phyloP scores from a whole-genome alignment of 37 sponge, comb jelly and placozoan genomes.

The Cladorhizidae sp. region DNA sequence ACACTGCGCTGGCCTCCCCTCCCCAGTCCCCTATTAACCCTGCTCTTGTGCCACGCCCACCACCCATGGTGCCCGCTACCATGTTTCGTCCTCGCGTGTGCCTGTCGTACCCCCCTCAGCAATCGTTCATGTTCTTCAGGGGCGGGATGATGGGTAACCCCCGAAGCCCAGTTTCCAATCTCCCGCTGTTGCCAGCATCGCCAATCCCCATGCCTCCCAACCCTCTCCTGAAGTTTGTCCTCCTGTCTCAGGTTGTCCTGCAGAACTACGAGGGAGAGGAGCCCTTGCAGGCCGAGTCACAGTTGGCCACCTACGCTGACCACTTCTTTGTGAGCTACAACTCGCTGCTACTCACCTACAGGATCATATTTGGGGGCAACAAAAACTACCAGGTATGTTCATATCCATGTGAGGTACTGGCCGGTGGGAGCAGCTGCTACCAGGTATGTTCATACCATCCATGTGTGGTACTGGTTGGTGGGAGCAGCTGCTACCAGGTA shows the following conservation, averaged over 20 bases:
- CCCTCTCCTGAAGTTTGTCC: constrained; percentile 33
- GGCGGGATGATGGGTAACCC: background rate
- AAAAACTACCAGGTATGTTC: constrained; percentile 7
- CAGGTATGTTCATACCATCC: too few species aligned
- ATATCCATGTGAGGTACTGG: background rate
- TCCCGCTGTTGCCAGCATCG: constrained; percentile 11
- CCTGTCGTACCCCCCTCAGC: constrained; percentile 10
- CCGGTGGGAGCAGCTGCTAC: too few species aligned
- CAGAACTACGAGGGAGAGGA: background rate
- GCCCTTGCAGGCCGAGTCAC: constrained; percentile 3
- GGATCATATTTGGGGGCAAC: constrained; percentile 56
- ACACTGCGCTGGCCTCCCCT: constrained; percentile 13
- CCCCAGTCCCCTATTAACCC: constrained; percentile 38
- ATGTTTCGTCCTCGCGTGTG: background rate
- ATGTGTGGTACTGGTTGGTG: too few species aligned
- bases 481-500: too few species aligned
- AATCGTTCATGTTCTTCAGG: constrained; percentile 17
- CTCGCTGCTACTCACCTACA: constrained; percentile 19
- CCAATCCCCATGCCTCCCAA: constrained; percentile 15
- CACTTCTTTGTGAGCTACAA: constrained; percentile 48
- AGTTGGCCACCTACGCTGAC: constrained; percentile 39
- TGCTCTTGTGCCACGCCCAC: constrained; percentile 2
- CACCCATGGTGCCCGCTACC: constrained; percentile 1
- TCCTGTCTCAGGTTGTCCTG: constrained; percentile 39
- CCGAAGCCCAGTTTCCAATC: constrained; percentile 2